Conservation (phyloP, 2,888 invertebrate genomes). For the Agrilus cyanescens region DNA sequence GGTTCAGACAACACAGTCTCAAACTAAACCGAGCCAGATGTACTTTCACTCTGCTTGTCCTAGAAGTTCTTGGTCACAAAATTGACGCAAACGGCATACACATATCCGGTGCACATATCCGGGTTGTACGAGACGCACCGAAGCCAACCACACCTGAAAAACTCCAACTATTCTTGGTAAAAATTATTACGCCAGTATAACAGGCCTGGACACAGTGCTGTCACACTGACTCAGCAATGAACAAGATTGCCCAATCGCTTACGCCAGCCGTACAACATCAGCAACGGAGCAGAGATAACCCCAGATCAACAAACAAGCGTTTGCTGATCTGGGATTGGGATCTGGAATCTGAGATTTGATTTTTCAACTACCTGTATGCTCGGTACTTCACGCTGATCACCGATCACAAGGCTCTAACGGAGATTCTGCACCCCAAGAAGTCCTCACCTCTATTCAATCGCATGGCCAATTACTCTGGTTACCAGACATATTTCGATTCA, state of each 20-base stretch:
- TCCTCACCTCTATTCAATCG: slow-evolving; percentile 9
- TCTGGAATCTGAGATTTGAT: no score
- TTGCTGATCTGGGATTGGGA: no score
- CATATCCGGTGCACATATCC: slow-evolving; percentile 8
- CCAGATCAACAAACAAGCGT: no score
- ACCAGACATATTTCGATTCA: slow-evolving; percentile 1
- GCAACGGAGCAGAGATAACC: no score
- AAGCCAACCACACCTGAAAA: slow-evolving; percentile 7
- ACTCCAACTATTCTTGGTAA: slow-evolving; percentile 10
- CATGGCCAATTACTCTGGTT: no score
- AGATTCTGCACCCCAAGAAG: slow-evolving; percentile 14
- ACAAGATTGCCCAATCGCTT: no score
- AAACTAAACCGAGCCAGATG: slow-evolving; percentile 8
- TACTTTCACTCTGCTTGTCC: slow-evolving; percentile 2
- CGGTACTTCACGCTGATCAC: slow-evolving; percentile 13
- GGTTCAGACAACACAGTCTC: slow-evolving; percentile 6
- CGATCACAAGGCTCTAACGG: slow-evolving; percentile 12
- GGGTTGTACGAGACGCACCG: slow-evolving; percentile 11
- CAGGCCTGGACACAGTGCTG: no score
- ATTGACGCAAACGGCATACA: slow-evolving; percentile 7
- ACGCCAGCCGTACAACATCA: no score
- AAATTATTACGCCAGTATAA: not conserved
- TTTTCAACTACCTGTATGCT: slow-evolving; percentile 12
- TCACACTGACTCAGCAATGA: no score
- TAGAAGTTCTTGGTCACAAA: slow-evolving; percentile 11